Evolutionary conservation across 2,797 vertebrate species (phyloP).

Genomic region (Pseudocheirus occidentalis): DNA sequence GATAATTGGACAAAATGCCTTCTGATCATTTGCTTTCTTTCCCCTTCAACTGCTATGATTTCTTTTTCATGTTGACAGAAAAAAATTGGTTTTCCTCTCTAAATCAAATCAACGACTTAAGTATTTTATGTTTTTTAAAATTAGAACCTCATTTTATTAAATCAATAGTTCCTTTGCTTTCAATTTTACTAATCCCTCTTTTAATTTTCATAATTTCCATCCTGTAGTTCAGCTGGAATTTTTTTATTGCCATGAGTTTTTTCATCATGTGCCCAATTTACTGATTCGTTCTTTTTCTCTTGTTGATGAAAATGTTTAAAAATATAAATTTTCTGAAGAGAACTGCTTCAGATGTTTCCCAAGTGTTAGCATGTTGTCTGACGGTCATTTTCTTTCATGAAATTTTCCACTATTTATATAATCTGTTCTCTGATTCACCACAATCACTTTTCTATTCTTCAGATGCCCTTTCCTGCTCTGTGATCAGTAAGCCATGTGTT

Average conservation of each 20-base stretch:
- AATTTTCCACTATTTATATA: not conserved
- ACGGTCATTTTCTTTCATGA: not conserved
- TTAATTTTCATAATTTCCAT: slow-evolving; percentile 7
- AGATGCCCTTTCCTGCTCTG: not conserved
- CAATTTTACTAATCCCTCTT: slow-evolving; percentile 1
- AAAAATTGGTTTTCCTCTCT: not conserved
- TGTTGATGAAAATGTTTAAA: slow-evolving; percentile 28
- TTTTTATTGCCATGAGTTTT: slow-evolving; percentile 12
- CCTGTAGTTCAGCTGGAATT: not conserved
- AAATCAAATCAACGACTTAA: not conserved
- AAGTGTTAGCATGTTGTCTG: not conserved
- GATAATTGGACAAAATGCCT: not conserved
- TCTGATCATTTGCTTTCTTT: not conserved
- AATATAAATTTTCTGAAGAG: not conserved
- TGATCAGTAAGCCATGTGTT: not conserved
- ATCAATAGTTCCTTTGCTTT: not conserved
- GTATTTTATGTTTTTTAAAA: not conserved
- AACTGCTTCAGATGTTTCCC: not conserved
- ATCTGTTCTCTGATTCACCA: not conserved
- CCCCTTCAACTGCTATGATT: not conserved
- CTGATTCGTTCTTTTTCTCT: not conserved
- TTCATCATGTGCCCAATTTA: not conserved
- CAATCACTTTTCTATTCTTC: not conserved
- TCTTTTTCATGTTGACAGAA: not conserved
- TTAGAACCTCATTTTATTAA: not conserved